Evolutionary conservation across 2,797 vertebrate species (phyloP).

Genomic region (Periophthalmus magnuspinnatus): DNA sequence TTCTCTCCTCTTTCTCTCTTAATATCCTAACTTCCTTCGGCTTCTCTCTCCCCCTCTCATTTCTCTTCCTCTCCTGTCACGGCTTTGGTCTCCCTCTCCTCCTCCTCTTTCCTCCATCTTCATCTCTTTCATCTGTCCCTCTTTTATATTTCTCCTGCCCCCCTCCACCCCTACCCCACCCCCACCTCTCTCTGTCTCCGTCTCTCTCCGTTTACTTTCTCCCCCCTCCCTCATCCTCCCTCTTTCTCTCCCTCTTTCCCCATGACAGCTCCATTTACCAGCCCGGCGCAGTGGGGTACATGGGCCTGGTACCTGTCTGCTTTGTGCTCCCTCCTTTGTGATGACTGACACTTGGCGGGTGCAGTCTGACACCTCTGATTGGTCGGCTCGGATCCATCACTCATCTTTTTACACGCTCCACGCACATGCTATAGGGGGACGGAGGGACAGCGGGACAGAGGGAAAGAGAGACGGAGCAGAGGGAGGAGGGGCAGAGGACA

Average conservation of each 20-base stretch:
- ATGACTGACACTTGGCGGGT: slow-evolving; percentile 51
- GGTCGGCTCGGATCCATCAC: slow-evolving; percentile 61
- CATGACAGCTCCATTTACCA: slow-evolving; percentile 62
- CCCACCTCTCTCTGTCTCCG: too few species aligned
- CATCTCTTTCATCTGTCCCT: too few species aligned
- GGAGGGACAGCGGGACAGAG: slow-evolving; percentile 28
- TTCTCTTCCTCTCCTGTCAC: too few species aligned
- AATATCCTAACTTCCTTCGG: too few species aligned
- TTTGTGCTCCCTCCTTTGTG: slow-evolving; percentile 6
- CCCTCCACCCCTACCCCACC: slow-evolving; percentile 15
- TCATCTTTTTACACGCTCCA: slow-evolving; percentile 30
- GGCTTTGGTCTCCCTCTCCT: too few species aligned
- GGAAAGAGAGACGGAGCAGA: not conserved
- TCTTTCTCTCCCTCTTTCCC: too few species aligned
- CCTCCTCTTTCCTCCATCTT: too few species aligned
- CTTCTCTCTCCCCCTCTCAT: too few species aligned
- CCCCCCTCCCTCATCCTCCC: slow-evolving; percentile 3
- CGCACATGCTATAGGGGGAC: slow-evolving; percentile 33
- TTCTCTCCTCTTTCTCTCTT: too few species aligned
- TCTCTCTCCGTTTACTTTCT: not conserved
- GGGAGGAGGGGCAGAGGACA: not conserved
- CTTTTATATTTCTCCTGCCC: too few species aligned
- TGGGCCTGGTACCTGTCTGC: slow-evolving; percentile 44
- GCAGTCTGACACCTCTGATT: slow-evolving; percentile 63
- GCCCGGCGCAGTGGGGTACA: slow-evolving; percentile 1